Percentiles rank a stretch among this genome's conserved stretches.
phyloP scores from a whole-genome alignment of 1,140 invertebrate genomes.

The Ladona fulva region DNA sequence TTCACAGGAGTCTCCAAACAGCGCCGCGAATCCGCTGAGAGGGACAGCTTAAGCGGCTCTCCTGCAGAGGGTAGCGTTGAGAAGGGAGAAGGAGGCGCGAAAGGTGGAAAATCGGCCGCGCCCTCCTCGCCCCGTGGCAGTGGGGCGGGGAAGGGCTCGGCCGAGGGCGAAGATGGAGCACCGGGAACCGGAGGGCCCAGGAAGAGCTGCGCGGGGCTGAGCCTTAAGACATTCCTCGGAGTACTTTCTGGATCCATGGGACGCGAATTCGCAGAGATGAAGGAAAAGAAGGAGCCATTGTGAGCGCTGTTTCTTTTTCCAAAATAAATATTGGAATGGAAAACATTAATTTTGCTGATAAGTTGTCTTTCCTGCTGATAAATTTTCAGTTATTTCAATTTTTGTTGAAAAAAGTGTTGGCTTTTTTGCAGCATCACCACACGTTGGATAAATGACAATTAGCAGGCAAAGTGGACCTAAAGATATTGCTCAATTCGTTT shows the following conservation, averaged over 20 bases:
- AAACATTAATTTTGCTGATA: no score
- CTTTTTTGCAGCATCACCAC: no score
- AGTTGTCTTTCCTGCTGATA: no score
- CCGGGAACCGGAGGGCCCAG: neutral
- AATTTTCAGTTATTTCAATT: no score
- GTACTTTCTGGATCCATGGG: neutral
- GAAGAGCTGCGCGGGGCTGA: neutral
- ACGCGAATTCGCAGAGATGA: neutral
- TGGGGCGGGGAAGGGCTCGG: neutral
- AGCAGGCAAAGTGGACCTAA: no score
- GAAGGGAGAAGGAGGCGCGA: neutral
- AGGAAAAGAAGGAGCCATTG: neutral
- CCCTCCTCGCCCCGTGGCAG: neutral
- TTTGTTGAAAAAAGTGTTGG: no score
- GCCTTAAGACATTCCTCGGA: neutral
- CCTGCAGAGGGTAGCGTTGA: neutral
- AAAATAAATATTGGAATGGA: no score
- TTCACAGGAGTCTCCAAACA: no score
- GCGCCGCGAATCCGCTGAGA: neutral
- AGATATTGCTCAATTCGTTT: no score
- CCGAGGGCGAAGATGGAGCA: neutral
- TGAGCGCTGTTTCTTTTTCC: neutral
- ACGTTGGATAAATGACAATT: no score
- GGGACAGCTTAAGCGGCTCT: neutral
- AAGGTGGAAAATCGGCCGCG: neutral